Conservation (phyloP, 1,140 invertebrate species). For the Drosophila repletoides region DNA sequence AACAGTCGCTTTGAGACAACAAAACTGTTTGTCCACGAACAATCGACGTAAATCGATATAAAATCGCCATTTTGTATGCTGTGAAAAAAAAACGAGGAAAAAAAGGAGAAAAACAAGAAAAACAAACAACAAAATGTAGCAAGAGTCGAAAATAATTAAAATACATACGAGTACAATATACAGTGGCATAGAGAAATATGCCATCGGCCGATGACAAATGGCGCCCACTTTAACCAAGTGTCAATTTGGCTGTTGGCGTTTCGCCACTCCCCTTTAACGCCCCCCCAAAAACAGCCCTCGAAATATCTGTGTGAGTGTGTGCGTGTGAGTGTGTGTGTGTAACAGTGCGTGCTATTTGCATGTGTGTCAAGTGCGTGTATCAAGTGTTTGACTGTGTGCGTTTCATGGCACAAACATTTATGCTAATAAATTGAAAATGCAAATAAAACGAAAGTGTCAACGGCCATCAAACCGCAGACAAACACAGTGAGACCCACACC, state of each 20-base stretch:
- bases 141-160: slow-evolving; percentile 67
- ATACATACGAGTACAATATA: slow-evolving; percentile 32
- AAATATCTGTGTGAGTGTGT: slow-evolving; percentile 15
- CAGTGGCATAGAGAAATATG: slow-evolving; percentile 60
- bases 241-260: slow-evolving; percentile 66
- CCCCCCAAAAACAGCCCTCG: slow-evolving; percentile 17
- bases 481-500: slow-evolving; percentile 13
- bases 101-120: slow-evolving; percentile 42
- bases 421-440: slow-evolving; percentile 81
- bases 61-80: slow-evolving; percentile 82
- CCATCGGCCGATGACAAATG: slow-evolving; percentile 70
- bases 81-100: slow-evolving; percentile 1
- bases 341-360: slow-evolving; percentile 49
- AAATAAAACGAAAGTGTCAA: slow-evolving; percentile 77
- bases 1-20: slow-evolving; percentile 79
- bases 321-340: slow-evolving; percentile 18
- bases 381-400: slow-evolving; percentile 36
- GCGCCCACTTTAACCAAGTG: slow-evolving; percentile 70
- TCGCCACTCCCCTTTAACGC: background rate
- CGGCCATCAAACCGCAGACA: slow-evolving; percentile 55
- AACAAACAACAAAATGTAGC: slow-evolving; percentile 18
- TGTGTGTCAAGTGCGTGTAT: slow-evolving; percentile 64
- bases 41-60: slow-evolving; percentile 81
- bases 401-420: slow-evolving; percentile 73
- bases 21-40: slow-evolving; percentile 81